Evolutionary conservation across 2,888 invertebrate genomes (phyloP).

Genomic region (Dioctria linearis): DNA sequence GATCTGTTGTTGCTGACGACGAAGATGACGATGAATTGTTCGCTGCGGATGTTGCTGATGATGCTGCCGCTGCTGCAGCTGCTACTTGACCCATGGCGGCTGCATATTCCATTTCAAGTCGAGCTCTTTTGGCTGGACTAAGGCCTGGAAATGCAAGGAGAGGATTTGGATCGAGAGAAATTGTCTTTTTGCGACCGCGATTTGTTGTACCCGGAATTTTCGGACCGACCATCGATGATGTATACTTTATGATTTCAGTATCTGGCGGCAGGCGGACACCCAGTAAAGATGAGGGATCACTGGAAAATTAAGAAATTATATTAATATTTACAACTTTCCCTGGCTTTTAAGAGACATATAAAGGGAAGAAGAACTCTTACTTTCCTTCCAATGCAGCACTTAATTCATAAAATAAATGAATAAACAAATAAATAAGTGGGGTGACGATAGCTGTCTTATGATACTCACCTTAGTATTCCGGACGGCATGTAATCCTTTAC

Average conservation of each 20-base stretch:
- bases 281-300: slow-evolving; percentile 86
- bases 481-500: slow-evolving; percentile 71
- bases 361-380: slow-evolving; percentile 71
- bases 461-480: slow-evolving; percentile 72
- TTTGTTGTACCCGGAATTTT: slow-evolving; percentile 89
- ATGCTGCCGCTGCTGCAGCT: slow-evolving; percentile 62
- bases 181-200: slow-evolving; percentile 89
- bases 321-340: neutral
- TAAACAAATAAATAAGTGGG: slow-evolving; percentile 58
- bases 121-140: slow-evolving; percentile 71
- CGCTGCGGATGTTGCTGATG: slow-evolving; percentile 55
- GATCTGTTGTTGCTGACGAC: slow-evolving; percentile 71
- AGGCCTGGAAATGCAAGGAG: slow-evolving; percentile 73
- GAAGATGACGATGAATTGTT: slow-evolving; percentile 53
- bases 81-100: slow-evolving; percentile 69
- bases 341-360: neutral
- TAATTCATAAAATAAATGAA: slow-evolving; percentile 61
- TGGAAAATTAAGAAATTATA: slow-evolving; percentile 66
- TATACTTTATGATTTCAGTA: slow-evolving; percentile 92
- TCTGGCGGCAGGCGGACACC: slow-evolving; percentile 90
- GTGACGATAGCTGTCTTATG: slow-evolving; percentile 56
- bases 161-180: slow-evolving; percentile 82
- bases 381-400: slow-evolving; percentile 83
- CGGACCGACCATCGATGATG: slow-evolving; percentile 88
- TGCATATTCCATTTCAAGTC: slow-evolving; percentile 71